These are phyloP conservation scores for Amphibalanus amphitrite DNA, from an alignment of 1,140 invertebrate genomes.

Conservation along the genomic window DNA sequence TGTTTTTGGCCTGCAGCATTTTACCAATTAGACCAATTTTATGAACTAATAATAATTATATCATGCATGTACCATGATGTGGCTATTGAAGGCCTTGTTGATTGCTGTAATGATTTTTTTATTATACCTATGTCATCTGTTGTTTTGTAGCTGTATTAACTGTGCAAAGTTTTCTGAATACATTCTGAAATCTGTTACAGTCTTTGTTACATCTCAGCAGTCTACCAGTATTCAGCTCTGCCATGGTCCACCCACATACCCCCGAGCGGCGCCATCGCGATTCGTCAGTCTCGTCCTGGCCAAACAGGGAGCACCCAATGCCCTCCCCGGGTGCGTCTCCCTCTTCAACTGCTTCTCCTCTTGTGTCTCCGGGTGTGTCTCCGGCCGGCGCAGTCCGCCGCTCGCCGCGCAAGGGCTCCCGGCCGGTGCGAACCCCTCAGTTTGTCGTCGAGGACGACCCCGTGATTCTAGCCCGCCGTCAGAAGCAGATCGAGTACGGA, in stretches of 20 bases:
- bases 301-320: neutral
- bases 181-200: neutral
- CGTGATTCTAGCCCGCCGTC: constrained; percentile 47
- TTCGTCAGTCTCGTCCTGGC: neutral
- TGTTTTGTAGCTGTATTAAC: too few species aligned
- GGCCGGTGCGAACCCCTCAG: neutral
- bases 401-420: neutral
- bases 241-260: neutral
- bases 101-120: too few species aligned
- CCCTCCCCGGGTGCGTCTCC: too few species aligned
- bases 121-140: too few species aligned
- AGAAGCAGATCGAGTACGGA: constrained; percentile 89
- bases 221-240: neutral
- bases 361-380: too few species aligned
- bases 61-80: too few species aligned
- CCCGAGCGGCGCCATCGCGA: neutral
- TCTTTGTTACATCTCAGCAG: neutral
- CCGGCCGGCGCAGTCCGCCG: too few species aligned
- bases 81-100: too few species aligned
- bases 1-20: too few species aligned
- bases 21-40: too few species aligned
- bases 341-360: too few species aligned
- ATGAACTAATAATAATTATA: too few species aligned
- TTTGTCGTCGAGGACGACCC: constrained; percentile 48
- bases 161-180: neutral